Evolutionary conservation across 37 sponge, comb jelly and placozoan genomes (phyloP), one percentile per base, ranked within the genome.

Genomic region (Diacarnus erythraeanus): DNA sequence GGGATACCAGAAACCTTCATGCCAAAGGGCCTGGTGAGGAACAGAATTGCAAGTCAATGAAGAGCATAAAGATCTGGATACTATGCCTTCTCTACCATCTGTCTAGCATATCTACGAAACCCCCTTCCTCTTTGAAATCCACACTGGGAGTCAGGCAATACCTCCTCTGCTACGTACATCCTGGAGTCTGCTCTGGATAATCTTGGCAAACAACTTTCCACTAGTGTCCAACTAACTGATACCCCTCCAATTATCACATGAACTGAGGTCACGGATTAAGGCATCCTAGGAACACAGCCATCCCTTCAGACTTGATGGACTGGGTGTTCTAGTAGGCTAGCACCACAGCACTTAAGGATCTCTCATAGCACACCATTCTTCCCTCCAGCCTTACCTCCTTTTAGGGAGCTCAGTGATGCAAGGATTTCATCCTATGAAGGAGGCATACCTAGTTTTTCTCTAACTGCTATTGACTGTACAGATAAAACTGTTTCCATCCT

Each of bases 181-280:
- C 59, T 80, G 80, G 36, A 80, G 71, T 70, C 80, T 67, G 34
- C 41, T 70, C 27, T 80, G 69, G 34, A 80, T 69, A 29, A 72
- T 33, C 33, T 70, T 70, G 6, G 80, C 71, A 42, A 80, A 80
- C 71, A 80, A 39, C 58, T 82, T 82, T 61, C 83, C 83, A 35
- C 30, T 26, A 29, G 74, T 69, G 43, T 76, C 75, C 37, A 82
- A 57, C 65, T 63, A 82, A 33, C 75, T 75, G 64, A 82, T 74
- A 42, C 74, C 75, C 33, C 83, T 74, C 83, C 83, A 82, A 51
- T 82, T 82, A 34, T 82, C 75, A 59, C 83, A 82, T 26, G 26
- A 21, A 26, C 38, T 39, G 37, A 82, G 43, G 61, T 81, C 59
- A 20, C 74, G 74, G 38, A 81, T 36, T 60, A 81, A 18, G 40